A percentile compares a stretch with the other conserved stretches of the same genome.
Evolutionary conservation across 1,140 invertebrate genomes (phyloP).

Genomic region (Periplaneta americana): DNA sequence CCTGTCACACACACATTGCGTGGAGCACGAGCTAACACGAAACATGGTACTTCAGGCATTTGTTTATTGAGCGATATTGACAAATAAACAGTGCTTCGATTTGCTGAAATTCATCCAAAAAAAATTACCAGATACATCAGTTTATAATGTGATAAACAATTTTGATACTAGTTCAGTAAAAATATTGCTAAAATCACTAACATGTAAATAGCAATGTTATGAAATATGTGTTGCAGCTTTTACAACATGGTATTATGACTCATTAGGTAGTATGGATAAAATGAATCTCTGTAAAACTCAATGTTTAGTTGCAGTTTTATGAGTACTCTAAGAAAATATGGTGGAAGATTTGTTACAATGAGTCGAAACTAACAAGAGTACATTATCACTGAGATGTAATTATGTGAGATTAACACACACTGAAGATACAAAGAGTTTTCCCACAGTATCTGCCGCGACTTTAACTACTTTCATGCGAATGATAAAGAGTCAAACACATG

Average conservation of each 20-base stretch:
- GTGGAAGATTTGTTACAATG: background rate
- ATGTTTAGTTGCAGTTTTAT: background rate
- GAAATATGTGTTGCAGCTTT: background rate
- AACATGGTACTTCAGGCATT: background rate
- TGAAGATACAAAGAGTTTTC: background rate
- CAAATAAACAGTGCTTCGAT: background rate
- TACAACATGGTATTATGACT: too few relatives aligned
- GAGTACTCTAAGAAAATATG: background rate
- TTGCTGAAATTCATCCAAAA: background rate
- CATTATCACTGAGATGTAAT: background rate
- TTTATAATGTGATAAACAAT: background rate
- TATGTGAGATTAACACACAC: background rate
- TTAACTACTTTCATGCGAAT: conserved; percentile 7
- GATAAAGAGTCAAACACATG: conserved; percentile 3
- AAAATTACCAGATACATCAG: background rate
- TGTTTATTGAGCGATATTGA: background rate
- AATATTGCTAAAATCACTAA: background rate
- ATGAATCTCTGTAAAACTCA: too few relatives aligned
- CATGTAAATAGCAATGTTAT: background rate
- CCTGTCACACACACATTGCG: too few relatives aligned
- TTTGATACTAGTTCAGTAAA: background rate
- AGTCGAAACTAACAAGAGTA: background rate
- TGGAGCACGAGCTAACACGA: too few relatives aligned
- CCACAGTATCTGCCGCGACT: conserved; percentile 10
- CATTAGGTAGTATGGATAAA: background rate